These are phyloP conservation scores for Sweltsa coloradensis DNA, from an alignment of 1,140 invertebrate genomes.

Conservation along the genomic window DNA sequence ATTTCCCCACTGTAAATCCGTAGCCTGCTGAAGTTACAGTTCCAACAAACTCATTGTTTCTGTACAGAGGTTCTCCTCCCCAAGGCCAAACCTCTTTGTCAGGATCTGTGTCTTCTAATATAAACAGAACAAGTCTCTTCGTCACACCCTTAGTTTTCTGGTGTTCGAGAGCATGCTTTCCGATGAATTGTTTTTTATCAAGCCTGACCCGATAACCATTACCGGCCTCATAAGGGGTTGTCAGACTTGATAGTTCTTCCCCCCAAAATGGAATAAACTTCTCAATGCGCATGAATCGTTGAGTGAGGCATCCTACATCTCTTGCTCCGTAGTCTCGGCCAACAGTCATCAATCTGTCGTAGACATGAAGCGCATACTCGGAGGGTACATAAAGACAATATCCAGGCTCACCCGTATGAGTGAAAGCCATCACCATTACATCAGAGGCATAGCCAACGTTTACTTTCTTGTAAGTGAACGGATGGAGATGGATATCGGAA, in stretches of 20 bases:
- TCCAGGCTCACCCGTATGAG: conserved; percentile 72
- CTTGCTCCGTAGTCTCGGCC: conserved; percentile 51
- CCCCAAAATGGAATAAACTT: conserved; percentile 48
- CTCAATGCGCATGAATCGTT: conserved; percentile 56
- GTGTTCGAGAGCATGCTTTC: conserved; percentile 51
- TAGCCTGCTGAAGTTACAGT: conserved; percentile 63
- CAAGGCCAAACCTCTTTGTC: conserved; percentile 67
- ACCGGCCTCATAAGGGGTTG: conserved; percentile 68
- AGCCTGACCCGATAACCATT: conserved; percentile 58
- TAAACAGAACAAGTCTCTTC: conserved; percentile 55
- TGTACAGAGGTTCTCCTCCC: conserved; percentile 68
- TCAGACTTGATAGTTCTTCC: conserved; percentile 57
- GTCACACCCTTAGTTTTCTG: conserved; percentile 57
- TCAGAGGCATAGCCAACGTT: conserved; percentile 64
- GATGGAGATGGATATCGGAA: conserved; percentile 49
- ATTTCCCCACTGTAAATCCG: conserved; percentile 46
- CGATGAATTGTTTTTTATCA: conserved; percentile 55
- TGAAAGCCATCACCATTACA: conserved; percentile 66
- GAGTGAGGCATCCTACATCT: conserved; percentile 62
- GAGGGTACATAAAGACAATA: conserved; percentile 71
- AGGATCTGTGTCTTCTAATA: conserved; percentile 57
- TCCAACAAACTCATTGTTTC: conserved; percentile 55
- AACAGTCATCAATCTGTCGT: conserved; percentile 51
- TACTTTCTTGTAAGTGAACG: conserved; percentile 64
- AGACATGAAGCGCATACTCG: conserved; percentile 68